Conservation (phyloP, 2,888 invertebrate species). For the Synergus laeviventris region DNA sequence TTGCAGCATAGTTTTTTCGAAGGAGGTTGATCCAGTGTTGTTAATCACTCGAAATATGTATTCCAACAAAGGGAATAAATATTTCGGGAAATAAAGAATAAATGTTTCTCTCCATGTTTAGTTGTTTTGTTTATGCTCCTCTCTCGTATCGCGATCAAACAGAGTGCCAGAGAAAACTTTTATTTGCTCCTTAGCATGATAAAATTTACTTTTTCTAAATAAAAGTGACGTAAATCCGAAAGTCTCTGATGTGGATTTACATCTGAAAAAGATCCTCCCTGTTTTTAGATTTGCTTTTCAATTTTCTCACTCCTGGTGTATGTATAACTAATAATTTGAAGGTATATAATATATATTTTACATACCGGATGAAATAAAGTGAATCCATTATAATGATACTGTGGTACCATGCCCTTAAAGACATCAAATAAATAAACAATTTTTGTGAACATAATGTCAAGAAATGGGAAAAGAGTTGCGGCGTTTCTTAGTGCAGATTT, state of each 20-base stretch:
- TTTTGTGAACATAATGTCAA: slow-evolving; percentile 1
- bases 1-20: too few species aligned
- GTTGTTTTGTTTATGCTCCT: background rate
- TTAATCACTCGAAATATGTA: too few species aligned
- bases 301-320: too few species aligned
- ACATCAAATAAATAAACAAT: slow-evolving; percentile 13
- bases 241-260: background rate
- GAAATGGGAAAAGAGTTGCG: slow-evolving; percentile 50
- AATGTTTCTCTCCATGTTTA: background rate
- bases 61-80: too few species aligned
- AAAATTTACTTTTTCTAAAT: slow-evolving; percentile 29
- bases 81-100: too few species aligned
- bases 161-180: slow-evolving; percentile 26
- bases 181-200: slow-evolving; percentile 7
- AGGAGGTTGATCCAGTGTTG: too few species aligned
- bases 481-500: slow-evolving; percentile 68
- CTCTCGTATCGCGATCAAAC: background rate
- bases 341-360: too few species aligned
- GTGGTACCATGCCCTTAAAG: background rate
- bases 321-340: too few species aligned
- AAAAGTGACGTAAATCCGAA: slow-evolving; percentile 22
- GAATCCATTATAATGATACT: too few species aligned
- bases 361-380: too few species aligned
- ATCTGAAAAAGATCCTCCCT: too few species aligned
- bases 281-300: too few species aligned